A percentile compares a stretch with the other conserved stretches of the same genome.
phyloP scores from a whole-genome alignment of 2,113 vertebrate genomes.

The Pavo muticus region DNA sequence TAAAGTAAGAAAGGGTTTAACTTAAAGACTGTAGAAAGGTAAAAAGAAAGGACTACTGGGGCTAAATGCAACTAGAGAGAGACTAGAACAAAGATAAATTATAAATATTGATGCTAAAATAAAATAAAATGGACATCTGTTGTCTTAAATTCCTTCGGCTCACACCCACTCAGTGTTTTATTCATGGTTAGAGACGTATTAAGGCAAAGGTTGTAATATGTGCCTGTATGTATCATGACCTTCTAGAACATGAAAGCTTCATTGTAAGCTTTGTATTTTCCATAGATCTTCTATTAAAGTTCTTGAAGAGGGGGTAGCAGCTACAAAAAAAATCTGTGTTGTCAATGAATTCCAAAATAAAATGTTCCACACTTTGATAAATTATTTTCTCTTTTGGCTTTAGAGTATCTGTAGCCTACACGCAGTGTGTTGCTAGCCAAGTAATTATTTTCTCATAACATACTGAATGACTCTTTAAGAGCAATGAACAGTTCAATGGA shows the following conservation, averaged over 20 bases:
- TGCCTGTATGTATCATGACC: not conserved
- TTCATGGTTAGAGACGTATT: not conserved
- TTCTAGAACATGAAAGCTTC: not conserved
- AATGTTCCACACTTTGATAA: not conserved
- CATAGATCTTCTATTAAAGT: not conserved
- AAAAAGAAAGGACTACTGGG: not conserved
- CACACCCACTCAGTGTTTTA: not conserved
- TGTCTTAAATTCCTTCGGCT: not conserved
- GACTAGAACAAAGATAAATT: not conserved
- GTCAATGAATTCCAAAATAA: not conserved
- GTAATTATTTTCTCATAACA: conserved; percentile 18
- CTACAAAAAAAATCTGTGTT: not conserved
- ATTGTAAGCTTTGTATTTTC: not conserved
- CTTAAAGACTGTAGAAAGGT: not conserved
- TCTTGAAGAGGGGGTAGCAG: not conserved
- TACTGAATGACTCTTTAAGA: not conserved
- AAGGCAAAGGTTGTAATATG: not conserved
- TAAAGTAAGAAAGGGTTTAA: not conserved
- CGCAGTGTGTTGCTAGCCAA: conserved; percentile 3
- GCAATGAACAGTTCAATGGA: not conserved
- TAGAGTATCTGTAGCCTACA: not conserved
- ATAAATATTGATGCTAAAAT: not conserved
- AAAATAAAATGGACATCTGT: not conserved
- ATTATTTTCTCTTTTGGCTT: not conserved
- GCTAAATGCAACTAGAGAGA: not conserved